These are phyloP conservation scores for Salvelinus alpinus DNA, from an alignment of 2,113 vertebrate genomes.

Conservation along the genomic window DNA sequence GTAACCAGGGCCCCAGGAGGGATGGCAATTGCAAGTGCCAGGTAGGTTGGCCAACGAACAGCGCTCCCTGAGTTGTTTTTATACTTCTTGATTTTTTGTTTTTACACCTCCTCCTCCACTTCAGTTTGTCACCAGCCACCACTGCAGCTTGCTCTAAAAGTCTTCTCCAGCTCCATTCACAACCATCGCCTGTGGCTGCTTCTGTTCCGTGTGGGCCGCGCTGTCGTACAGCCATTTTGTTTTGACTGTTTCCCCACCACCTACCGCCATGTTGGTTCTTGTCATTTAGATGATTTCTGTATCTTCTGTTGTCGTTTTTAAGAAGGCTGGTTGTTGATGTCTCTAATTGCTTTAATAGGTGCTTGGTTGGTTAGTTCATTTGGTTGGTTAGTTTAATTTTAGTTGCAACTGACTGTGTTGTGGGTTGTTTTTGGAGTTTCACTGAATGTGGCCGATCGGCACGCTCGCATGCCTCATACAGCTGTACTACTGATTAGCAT, in stretches of 20 bases:
- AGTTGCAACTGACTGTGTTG: background rate
- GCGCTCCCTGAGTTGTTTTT: constrained; percentile 2
- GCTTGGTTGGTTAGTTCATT: background rate
- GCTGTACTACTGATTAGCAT: constrained; percentile 10
- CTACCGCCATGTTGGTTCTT: constrained; percentile 15
- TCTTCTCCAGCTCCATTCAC: constrained; percentile 21
- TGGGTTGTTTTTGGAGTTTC: constrained; percentile 2
- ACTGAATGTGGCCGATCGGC: constrained; percentile 6
- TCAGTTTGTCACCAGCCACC: constrained; percentile 39
- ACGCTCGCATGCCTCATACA: constrained; percentile 14
- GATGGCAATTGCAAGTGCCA: constrained; percentile 70
- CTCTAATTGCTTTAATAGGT: background rate
- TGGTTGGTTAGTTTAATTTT: background rate
- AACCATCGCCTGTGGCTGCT: constrained; percentile 17
- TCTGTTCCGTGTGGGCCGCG: background rate
- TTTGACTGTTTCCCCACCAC: background rate
- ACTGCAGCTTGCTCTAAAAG: constrained; percentile 34
- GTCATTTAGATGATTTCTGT: background rate
- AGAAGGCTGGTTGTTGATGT: background rate
- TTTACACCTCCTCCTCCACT: background rate
- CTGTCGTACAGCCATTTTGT: background rate
- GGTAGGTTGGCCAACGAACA: constrained; percentile 60
- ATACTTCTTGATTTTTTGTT: background rate
- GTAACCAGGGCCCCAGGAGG: constrained; percentile 82
- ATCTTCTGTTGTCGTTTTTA: constrained; percentile 1